These are phyloP conservation scores for Oncorhynchus kisutch DNA, from an alignment of 2,113 vertebrate genomes.

Conservation along the genomic window DNA sequence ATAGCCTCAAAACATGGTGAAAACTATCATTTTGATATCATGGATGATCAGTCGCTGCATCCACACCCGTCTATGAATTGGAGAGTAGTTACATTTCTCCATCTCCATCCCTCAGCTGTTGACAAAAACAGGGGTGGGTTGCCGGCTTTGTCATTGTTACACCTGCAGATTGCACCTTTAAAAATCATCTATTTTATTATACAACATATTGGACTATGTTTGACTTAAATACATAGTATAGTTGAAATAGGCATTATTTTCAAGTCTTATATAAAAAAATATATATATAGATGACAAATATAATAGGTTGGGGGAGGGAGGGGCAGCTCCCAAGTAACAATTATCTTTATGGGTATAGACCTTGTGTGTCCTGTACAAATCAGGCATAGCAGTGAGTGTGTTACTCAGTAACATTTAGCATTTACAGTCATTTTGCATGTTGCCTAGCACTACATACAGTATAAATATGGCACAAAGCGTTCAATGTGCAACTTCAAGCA, in stretches of 20 bases:
- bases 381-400: conserved; percentile 1
- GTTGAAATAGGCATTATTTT: background rate
- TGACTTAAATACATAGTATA: background rate
- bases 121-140: too few relatives aligned
- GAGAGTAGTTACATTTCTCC: too few relatives aligned
- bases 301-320: background rate
- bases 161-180: too few relatives aligned
- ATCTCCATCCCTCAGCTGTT: too few relatives aligned
- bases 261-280: too few relatives aligned
- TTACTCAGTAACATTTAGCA: conserved; percentile 26
- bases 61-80: too few relatives aligned
- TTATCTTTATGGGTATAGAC: background rate
- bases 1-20: too few relatives aligned
- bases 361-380: conserved; percentile 11
- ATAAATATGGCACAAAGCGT: conserved; percentile 64
- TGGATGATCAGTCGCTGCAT: too few relatives aligned
- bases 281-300: background rate
- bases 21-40: too few relatives aligned
- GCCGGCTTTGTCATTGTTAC: too few relatives aligned
- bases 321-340: background rate
- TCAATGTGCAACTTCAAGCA: conserved; percentile 67
- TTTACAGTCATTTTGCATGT: conserved; percentile 41
- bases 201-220: too few relatives aligned
- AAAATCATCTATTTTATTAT: too few relatives aligned
- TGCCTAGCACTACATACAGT: conserved; percentile 39